Base-by-base conservation (phyloP, 2,113 vertebrate genomes). In the Platycercus adscitus region DNA sequence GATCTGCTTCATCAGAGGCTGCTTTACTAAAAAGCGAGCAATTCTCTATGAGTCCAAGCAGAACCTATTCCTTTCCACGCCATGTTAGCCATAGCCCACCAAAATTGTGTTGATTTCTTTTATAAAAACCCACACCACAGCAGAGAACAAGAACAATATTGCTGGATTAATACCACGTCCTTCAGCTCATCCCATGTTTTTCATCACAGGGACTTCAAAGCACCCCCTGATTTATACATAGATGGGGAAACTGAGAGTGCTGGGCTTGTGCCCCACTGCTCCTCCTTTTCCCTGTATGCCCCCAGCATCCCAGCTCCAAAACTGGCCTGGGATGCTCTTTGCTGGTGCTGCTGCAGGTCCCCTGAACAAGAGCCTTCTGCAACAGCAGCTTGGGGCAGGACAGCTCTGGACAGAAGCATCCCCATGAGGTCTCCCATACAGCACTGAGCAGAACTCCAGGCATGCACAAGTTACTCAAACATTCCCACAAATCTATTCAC, bases 341-440 rank as follows among this genome's bases (percentile, higher is more conserved):
- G 66, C 44, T 90, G 82, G 39, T 55, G 56, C 56, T 55, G 56
- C 39, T 43, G 60, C 60, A 20, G 61, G 55, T 29, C 26, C 41
- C 60, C 31, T 33, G 28, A 16, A 2, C 1, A 1, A 78, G 89
- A 55, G 18, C 46, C 37, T 23, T 17, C 41, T 25, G 46, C 0
- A 1, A 17, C 35, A 17, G 73, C 1, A 28, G 21, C 47, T 41
- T 0, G 0, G 39, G 13, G 39, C 0, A 25, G 52, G 61, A 71
- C 58, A 41, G 89, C 80, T 53, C 11, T 13, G 61, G 64, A 24
- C 9, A 9, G 68, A 28, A 61, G 29, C 39, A 37, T 26, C 65
- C 43, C 84, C 2, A 3, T 1, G 0, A 53, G 37, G 10, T 6
- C 39, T 24, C 60, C 71, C 33, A 1, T 3, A 6, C 2, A 1